These are phyloP conservation scores for Thripadectes ignobilis DNA, from an alignment of 2,797 vertebrate genomes.

Conservation along the genomic window DNA sequence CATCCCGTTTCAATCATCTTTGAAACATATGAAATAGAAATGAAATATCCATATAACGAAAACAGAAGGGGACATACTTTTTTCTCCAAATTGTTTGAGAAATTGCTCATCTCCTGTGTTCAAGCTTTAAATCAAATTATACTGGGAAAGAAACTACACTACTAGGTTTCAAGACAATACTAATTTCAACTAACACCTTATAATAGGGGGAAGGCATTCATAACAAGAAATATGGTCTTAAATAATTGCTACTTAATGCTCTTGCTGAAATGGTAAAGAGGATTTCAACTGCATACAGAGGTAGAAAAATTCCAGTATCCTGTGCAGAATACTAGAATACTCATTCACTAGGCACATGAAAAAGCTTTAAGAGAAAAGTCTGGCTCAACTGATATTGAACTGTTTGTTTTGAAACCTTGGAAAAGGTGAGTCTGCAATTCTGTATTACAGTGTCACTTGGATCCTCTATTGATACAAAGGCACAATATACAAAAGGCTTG, in stretches of 20 bases:
- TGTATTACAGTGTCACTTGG: not conserved
- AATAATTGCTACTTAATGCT: not conserved
- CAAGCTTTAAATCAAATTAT: not conserved
- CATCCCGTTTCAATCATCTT: constrained; percentile 96
- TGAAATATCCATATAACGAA: not conserved
- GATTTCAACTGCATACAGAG: not conserved
- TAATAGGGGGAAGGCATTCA: not conserved
- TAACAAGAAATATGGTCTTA: not conserved
- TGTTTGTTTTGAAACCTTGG: not conserved
- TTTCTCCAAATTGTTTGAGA: not conserved
- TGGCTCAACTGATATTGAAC: not conserved
- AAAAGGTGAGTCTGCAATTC: not conserved
- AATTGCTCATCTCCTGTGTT: not conserved
- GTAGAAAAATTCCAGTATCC: not conserved
- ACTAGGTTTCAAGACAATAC: not conserved
- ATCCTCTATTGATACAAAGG: not conserved
- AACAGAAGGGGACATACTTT: not conserved
- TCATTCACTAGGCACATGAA: not conserved
- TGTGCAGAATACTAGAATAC: not conserved
- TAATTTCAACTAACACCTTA: not conserved
- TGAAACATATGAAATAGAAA: not conserved
- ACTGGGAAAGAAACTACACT: not conserved
- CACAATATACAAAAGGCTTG: not conserved
- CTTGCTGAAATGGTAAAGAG: not conserved
- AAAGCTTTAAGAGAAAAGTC: not conserved